These are phyloP conservation scores for Chascanopsetta lugubris DNA, from an alignment of 2,113 vertebrate genomes.

Conservation along the genomic window DNA sequence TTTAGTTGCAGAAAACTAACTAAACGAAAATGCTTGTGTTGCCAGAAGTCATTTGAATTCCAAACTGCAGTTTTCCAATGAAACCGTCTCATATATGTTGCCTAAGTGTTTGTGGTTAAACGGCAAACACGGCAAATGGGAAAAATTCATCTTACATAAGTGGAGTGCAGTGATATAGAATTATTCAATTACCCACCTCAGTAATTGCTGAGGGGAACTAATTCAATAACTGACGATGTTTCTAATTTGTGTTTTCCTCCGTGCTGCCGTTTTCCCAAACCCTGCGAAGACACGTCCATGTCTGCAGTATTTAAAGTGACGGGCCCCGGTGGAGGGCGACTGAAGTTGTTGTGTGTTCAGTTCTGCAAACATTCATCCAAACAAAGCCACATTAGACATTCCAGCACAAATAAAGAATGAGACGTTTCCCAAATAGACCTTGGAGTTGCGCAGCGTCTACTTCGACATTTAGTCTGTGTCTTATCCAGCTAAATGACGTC, in stretches of 20 bases:
- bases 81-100: too few relatives aligned
- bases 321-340: not conserved
- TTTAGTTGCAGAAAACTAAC: too few relatives aligned
- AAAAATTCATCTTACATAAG: not conserved
- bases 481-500: not conserved
- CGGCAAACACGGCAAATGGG: not conserved
- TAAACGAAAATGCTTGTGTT: too few relatives aligned
- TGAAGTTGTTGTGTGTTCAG: not conserved
- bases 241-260: not conserved
- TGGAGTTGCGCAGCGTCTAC: not conserved
- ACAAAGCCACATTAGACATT: not conserved
- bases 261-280: not conserved
- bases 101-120: not conserved
- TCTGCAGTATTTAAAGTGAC: not conserved
- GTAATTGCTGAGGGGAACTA: constrained; percentile 4
- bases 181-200: constrained; percentile 1
- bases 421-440: not conserved
- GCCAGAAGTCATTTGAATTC: too few relatives aligned
- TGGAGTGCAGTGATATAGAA: not conserved
- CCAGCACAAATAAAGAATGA: not conserved
- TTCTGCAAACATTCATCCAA: not conserved
- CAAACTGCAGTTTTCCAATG: too few relatives aligned
- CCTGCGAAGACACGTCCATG: too few relatives aligned
- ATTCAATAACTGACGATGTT: constrained; percentile 1
- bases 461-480: not conserved